Evolutionary conservation across 1,140 invertebrate species (phyloP).

Genomic region (Aphelenchoides besseyi): DNA sequence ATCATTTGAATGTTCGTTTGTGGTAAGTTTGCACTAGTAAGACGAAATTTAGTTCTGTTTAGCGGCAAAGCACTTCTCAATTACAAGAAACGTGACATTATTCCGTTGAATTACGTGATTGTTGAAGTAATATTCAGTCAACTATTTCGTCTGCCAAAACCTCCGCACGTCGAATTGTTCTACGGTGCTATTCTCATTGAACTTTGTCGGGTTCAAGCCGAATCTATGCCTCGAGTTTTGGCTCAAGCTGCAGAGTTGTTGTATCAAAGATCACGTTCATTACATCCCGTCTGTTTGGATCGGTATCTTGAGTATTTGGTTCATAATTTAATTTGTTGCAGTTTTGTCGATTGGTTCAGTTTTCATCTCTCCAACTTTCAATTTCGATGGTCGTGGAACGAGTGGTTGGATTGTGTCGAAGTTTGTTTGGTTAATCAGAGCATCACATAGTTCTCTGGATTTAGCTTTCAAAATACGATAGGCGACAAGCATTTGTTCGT

Average conservation of each 20-base stretch:
- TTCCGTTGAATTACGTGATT: slow-evolving; percentile 95
- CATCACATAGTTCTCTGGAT: slow-evolving; percentile 77
- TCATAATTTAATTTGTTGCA: slow-evolving; percentile 49
- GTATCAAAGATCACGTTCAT: slow-evolving; percentile 88
- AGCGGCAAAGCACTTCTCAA: slow-evolving; percentile 83
- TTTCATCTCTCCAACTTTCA: slow-evolving; percentile 99
- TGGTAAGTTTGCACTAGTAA: slow-evolving; percentile 70
- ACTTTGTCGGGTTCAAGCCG: slow-evolving; percentile 90
- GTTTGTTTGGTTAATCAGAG: slow-evolving; percentile 32
- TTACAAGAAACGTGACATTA: slow-evolving; percentile 86
- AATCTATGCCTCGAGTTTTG: slow-evolving; percentile 90
- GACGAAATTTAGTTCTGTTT: slow-evolving; percentile 61
- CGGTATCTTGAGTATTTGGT: slow-evolving; percentile 65
- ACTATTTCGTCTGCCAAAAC: slow-evolving; percentile 84
- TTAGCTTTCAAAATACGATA: slow-evolving; percentile 80
- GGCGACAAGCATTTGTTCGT: slow-evolving; percentile 88
- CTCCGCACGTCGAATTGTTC: slow-evolving; percentile 82
- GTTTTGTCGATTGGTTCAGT: slow-evolving; percentile 92
- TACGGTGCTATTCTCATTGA: slow-evolving; percentile 95
- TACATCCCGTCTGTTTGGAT: slow-evolving; percentile 94
- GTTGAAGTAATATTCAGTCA: slow-evolving; percentile 73
- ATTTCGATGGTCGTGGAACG: slow-evolving; percentile 93
- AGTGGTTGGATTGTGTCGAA: slow-evolving; percentile 64
- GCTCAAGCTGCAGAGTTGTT: slow-evolving; percentile 95
- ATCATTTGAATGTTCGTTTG: slow-evolving; percentile 84